phyloP scores from a whole-genome alignment of 2,113 vertebrate genomes.

The Heteronetta atricapilla region DNA sequence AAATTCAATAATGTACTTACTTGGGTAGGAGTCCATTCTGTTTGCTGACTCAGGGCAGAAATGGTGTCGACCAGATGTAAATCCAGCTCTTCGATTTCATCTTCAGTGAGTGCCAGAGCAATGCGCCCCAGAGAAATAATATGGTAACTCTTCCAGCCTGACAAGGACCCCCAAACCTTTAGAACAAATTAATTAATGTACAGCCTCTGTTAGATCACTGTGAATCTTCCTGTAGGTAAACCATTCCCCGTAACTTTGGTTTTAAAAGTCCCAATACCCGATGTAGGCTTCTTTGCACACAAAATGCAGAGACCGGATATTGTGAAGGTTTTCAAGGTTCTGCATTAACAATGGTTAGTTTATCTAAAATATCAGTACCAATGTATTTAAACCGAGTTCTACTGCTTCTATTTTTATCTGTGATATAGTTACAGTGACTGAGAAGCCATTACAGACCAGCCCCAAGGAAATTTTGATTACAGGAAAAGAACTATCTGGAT shows the following conservation, averaged over 20 bases:
- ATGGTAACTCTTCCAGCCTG: slow-evolving; percentile 76
- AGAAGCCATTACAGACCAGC: not conserved
- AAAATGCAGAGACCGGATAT: not conserved
- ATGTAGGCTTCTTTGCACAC: not conserved
- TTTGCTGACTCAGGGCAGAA: slow-evolving; percentile 72
- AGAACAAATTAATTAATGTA: not conserved
- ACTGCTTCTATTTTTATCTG: not conserved
- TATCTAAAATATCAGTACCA: not conserved
- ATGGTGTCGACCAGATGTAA: slow-evolving; percentile 75
- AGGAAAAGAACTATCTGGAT: not conserved
- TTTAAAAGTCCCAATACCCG: not conserved
- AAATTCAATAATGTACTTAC: slow-evolving; percentile 15
- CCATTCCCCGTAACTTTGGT: not conserved
- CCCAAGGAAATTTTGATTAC: not conserved
- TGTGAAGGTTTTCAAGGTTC: not conserved
- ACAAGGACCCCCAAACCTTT: slow-evolving; percentile 75
- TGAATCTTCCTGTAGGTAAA: not conserved
- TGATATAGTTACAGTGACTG: not conserved
- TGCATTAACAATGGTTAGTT: not conserved
- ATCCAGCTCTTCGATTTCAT: slow-evolving; percentile 76
- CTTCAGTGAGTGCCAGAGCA: slow-evolving; percentile 72
- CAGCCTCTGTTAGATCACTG: not conserved
- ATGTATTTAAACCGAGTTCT: not conserved
- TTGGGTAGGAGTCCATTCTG: slow-evolving; percentile 76
- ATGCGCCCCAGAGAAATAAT: slow-evolving; percentile 76